Conservation (phyloP, 92 coral and sea anemone genomes). For the Umimayanthus kanabou region DNA sequence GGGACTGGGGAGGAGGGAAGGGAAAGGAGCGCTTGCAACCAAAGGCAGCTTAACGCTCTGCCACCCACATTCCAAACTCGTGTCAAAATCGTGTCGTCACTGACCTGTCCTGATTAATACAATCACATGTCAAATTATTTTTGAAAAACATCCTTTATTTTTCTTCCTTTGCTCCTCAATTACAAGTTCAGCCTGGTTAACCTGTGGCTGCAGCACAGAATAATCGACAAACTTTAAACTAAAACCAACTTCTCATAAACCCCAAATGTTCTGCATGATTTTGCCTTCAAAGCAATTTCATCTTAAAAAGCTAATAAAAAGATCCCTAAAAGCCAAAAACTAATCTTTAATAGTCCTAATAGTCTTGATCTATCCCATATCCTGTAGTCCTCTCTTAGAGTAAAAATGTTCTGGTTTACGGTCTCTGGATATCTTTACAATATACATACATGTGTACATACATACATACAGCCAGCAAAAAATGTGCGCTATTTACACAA, state of each 20-base stretch:
- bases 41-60: too few species aligned
- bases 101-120: too few species aligned
- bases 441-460: slow-evolving; percentile 30
- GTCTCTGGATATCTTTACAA: slow-evolving; percentile 30
- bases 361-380: neutral
- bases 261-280: neutral
- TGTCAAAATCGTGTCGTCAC: too few species aligned
- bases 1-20: too few species aligned
- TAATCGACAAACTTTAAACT: slow-evolving; percentile 24
- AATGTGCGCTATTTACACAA: slow-evolving; percentile 31
- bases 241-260: slow-evolving; percentile 24
- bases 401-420: neutral
- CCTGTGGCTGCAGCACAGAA: slow-evolving; percentile 91
- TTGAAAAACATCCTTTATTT: slow-evolving; percentile 37
- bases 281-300: neutral
- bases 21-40: too few species aligned
- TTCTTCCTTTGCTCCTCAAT: neutral
- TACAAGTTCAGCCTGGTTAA: slow-evolving; percentile 42
- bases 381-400: slow-evolving; percentile 3
- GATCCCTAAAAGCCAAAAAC: slow-evolving; percentile 27
- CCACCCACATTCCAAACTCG: too few species aligned
- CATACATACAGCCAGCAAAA: slow-evolving; percentile 36
- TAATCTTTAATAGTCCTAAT: neutral
- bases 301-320: slow-evolving; percentile 33
- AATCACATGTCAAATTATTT: neutral